phyloP scores from a whole-genome alignment of 53 echinoderm and acorn worm species.

The Arbacia lixula region DNA sequence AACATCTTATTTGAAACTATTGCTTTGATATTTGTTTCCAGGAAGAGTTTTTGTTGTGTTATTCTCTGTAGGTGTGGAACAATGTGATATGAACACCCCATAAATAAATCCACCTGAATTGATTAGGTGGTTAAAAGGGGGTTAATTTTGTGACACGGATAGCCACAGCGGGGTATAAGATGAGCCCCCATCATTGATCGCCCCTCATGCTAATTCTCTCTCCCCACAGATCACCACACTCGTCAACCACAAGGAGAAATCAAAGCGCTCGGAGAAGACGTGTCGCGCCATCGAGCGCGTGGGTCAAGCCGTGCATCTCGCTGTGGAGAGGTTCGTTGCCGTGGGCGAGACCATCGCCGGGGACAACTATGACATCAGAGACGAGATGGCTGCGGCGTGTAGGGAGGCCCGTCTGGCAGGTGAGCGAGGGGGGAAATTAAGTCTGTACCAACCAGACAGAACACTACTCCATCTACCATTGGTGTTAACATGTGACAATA shows the following conservation, averaged over 20 bases:
- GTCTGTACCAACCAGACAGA: too few species aligned
- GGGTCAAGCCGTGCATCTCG: constrained; percentile 95
- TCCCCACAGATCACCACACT: constrained; percentile 87
- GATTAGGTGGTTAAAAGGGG: too few species aligned
- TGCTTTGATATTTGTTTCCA: too few species aligned
- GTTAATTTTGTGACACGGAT: too few species aligned
- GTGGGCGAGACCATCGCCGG: constrained; percentile 95
- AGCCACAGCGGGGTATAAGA: too few species aligned
- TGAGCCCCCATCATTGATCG: not conserved
- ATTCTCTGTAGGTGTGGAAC: too few species aligned
- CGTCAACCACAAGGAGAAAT: constrained; percentile 95
- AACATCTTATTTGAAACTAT: too few species aligned
- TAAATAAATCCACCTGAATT: too few species aligned
- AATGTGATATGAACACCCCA: too few species aligned
- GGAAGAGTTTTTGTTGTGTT: too few species aligned
- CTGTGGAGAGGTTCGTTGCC: constrained; percentile 91
- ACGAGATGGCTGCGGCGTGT: constrained; percentile 87
- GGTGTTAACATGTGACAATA: too few species aligned
- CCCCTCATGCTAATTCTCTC: not conserved
- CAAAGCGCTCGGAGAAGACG: constrained; percentile 89
- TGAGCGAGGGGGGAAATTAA: constrained; percentile 54
- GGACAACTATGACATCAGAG: constrained; percentile 86
- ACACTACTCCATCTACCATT: too few species aligned
- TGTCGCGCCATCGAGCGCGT: constrained; percentile 95
- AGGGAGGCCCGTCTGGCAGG: constrained; percentile 94